Conservation (phyloP, 2,797 vertebrate genomes). For the Acanthiza pusilla region DNA sequence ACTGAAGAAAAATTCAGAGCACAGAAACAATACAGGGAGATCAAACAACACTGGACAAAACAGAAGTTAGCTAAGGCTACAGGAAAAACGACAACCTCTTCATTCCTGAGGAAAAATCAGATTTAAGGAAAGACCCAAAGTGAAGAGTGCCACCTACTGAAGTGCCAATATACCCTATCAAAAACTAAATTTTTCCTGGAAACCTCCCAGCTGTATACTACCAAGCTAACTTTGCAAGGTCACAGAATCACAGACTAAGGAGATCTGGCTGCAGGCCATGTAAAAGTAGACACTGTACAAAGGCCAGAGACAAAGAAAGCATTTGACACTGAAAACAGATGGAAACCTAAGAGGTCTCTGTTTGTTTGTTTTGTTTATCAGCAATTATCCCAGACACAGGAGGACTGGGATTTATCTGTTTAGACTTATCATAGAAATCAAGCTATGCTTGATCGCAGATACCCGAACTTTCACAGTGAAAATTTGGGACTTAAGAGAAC, state of each 20-base stretch:
- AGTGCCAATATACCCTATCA: not conserved
- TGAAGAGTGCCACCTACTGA: conserved; percentile 26
- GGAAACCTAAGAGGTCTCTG: conserved; percentile 47
- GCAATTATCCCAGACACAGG: conserved; percentile 5
- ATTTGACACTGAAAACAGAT: conserved; percentile 2
- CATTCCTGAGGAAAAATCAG: not conserved
- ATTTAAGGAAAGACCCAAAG: not conserved
- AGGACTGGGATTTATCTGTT: not conserved
- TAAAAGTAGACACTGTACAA: conserved; percentile 2
- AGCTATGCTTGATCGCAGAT: not conserved
- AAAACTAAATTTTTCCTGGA: not conserved
- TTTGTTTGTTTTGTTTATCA: conserved; percentile 56
- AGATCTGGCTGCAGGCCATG: not conserved
- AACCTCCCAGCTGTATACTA: not conserved
- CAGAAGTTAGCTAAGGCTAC: not conserved
- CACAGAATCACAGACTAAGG: not conserved
- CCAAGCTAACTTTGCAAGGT: not conserved
- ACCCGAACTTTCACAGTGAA: not conserved
- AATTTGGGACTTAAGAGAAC: not conserved
- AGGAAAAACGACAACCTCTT: not conserved
- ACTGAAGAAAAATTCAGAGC: not conserved
- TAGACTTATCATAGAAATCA: not conserved
- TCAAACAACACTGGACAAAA: not conserved
- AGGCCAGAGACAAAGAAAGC: not conserved
- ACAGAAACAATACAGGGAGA: not conserved